Percentiles rank a stretch among this genome's conserved stretches.
phyloP scores from a whole-genome alignment of 2,888 invertebrate genomes.

The Tipula lateralis region DNA sequence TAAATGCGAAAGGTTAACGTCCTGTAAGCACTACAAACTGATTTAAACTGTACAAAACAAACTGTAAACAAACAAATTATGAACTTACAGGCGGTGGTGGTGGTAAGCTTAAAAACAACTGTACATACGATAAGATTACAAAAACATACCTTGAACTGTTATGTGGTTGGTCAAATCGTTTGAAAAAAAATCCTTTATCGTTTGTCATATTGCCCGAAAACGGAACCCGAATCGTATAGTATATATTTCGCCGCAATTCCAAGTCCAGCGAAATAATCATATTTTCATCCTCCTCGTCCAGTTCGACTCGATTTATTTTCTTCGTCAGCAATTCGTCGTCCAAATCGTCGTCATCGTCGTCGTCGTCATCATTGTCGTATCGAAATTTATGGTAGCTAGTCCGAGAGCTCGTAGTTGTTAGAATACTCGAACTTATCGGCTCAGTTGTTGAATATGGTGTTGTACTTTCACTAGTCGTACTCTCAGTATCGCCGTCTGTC shows the following conservation, averaged over 20 bases:
- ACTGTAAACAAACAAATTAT: neutral
- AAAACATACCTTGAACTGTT: neutral
- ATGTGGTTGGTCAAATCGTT: constrained; percentile 3
- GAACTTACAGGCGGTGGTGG: neutral
- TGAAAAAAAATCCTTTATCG: constrained; percentile 32
- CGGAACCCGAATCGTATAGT: constrained; percentile 31
- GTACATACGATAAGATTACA: neutral
- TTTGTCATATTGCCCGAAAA: constrained; percentile 33
- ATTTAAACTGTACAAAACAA: neutral
- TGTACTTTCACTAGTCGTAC: neutral
- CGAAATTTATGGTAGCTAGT: neutral
- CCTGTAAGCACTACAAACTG: neutral
- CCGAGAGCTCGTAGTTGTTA: neutral
- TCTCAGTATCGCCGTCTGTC: neutral
- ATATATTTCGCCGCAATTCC: constrained; percentile 30
- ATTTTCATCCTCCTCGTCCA: constrained; percentile 31
- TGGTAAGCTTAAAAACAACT: neutral
- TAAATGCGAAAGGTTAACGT: neutral
- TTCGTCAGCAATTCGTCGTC: neutral
- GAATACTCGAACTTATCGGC: neutral
- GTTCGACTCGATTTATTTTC: constrained; percentile 29
- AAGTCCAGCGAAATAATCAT: constrained; percentile 30
- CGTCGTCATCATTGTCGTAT: neutral
- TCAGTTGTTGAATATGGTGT: neutral
- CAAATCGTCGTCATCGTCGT: neutral